These are phyloP conservation scores for Serrognathus titanus DNA, from an alignment of 2,888 invertebrate species.

Conservation along the genomic window DNA sequence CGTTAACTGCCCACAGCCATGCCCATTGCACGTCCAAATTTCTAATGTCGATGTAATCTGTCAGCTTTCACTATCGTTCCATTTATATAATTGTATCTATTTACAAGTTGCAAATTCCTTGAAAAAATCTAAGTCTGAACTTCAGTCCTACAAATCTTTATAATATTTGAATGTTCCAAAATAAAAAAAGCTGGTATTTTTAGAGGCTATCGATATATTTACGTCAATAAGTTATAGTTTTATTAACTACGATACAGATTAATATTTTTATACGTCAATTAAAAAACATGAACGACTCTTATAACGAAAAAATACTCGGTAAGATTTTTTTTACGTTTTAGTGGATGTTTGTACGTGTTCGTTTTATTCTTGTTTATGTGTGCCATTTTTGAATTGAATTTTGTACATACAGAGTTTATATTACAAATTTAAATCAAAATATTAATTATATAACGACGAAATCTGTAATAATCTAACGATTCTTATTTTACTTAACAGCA, in stretches of 20 bases:
- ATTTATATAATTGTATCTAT: neutral
- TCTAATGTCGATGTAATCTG: no score
- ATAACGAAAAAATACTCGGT: constrained; percentile 4
- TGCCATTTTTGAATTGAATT: constrained; percentile 15
- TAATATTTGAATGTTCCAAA: neutral
- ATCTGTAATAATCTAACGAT: no score
- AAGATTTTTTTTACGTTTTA: constrained; percentile 7
- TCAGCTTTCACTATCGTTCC: constrained; percentile 1
- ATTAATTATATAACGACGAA: no score
- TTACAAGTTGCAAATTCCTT: constrained; percentile 1
- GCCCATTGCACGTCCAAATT: no score
- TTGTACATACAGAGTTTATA: constrained; percentile 15
- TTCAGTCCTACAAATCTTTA: neutral
- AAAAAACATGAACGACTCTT: constrained; percentile 7
- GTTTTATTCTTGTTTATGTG: constrained; percentile 8
- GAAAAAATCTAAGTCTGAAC: neutral
- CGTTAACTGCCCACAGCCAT: no score
- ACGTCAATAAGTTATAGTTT: constrained; percentile 10
- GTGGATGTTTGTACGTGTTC: neutral
- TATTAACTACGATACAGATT: constrained; percentile 11
- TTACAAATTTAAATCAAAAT: constrained; percentile 9
- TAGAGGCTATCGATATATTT: constrained; percentile 11
- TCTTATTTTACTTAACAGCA: no score
- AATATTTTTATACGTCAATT: constrained; percentile 32
- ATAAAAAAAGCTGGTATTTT: constrained; percentile 11